Evolutionary conservation across 2,113 vertebrate genomes (phyloP).

Genomic region (Anguilla japonica): DNA sequence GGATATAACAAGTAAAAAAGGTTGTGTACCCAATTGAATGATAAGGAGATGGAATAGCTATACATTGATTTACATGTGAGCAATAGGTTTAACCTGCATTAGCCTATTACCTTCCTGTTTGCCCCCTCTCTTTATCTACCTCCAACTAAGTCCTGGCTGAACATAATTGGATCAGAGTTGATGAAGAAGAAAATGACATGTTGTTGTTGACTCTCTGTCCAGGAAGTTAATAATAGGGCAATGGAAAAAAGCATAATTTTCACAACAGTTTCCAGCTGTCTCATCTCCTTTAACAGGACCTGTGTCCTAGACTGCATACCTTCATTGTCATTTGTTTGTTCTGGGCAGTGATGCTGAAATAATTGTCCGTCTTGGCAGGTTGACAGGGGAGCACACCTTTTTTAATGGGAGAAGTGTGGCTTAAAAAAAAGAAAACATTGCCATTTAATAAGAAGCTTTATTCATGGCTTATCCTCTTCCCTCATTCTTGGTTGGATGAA

Average conservation of each 20-base stretch:
- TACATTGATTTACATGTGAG: background rate
- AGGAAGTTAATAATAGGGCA: background rate
- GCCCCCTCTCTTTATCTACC: background rate
- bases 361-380: constrained; percentile 63
- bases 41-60: background rate
- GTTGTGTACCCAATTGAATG: background rate
- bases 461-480: background rate
- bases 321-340: constrained; percentile 13
- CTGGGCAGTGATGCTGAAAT: constrained; percentile 58
- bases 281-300: background rate
- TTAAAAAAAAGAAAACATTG: background rate
- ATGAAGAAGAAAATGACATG: background rate
- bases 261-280: background rate
- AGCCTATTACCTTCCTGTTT: background rate
- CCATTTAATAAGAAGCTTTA: background rate
- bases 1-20: background rate
- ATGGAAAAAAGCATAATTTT: background rate
- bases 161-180: constrained; percentile 1
- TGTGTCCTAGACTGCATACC: background rate
- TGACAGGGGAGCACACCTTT: constrained; percentile 60
- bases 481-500: background rate
- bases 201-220: background rate
- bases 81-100: background rate
- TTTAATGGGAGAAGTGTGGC: constrained; percentile 47
- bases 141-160: background rate